These are phyloP conservation scores for Pachyuromys duprasi DNA, from an alignment of 2,797 vertebrate species.

Conservation along the genomic window DNA sequence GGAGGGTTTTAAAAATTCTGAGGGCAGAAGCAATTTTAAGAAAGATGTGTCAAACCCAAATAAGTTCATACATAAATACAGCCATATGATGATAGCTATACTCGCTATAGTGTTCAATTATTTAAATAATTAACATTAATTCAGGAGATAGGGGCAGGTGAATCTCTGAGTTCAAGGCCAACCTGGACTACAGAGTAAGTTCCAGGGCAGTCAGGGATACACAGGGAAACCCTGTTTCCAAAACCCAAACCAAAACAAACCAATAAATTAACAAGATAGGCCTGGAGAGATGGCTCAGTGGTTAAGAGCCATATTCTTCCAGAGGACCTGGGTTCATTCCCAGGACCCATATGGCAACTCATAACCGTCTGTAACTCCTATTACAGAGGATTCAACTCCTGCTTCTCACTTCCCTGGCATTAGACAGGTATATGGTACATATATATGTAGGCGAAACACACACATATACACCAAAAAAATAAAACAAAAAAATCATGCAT, in stretches of 20 bases:
- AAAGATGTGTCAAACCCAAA: neutral
- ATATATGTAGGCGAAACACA: neutral
- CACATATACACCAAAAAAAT: neutral
- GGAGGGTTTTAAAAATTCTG: conserved; percentile 50
- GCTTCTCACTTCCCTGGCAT: too few relatives aligned
- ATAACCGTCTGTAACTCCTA: neutral
- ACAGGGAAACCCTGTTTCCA: neutral
- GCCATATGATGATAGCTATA: neutral
- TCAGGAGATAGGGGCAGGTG: neutral
- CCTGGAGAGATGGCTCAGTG: neutral
- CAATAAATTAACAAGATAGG: neutral
- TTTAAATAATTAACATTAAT: neutral
- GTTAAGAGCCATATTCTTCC: neutral
- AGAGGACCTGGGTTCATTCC: neutral
- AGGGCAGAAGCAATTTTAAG: conserved; percentile 8
- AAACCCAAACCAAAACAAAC: neutral
- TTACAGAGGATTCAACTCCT: neutral
- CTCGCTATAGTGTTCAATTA: neutral
- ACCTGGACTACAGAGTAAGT: neutral
- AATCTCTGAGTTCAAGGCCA: neutral
- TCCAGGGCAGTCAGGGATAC: neutral
- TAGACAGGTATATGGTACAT: neutral
- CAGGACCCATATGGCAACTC: neutral
- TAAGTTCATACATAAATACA: neutral
- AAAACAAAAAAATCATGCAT: neutral